Conservation (phyloP, 2,797 vertebrate species). For the Cryptoprocta ferox region DNA sequence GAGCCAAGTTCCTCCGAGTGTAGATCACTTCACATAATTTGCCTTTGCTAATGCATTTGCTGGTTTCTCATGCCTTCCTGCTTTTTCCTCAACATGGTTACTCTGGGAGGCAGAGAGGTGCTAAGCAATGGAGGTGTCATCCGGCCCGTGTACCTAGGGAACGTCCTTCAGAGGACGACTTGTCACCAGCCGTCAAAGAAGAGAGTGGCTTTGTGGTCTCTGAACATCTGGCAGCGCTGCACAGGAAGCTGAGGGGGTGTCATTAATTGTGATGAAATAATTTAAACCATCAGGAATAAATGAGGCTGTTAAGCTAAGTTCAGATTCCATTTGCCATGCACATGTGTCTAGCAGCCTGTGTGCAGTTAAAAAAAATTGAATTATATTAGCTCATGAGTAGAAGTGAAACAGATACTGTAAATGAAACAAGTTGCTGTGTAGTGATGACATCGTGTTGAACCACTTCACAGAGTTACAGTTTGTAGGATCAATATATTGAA, state of each 20-base stretch:
- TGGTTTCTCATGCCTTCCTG: constrained; percentile 84
- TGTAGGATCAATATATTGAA: constrained; percentile 78
- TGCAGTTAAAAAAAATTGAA: constrained; percentile 84
- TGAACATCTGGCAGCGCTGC: constrained; percentile 96
- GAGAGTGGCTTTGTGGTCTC: constrained; percentile 94
- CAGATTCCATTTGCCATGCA: constrained; percentile 92
- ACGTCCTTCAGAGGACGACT: constrained; percentile 96
- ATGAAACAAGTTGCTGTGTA: constrained; percentile 86
- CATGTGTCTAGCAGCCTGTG: constrained; percentile 90
- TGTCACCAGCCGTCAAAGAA: constrained; percentile 94
- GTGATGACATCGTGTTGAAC: constrained; percentile 86
- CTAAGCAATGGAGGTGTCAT: constrained; percentile 91
- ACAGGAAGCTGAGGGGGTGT: constrained; percentile 95
- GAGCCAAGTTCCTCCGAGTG: constrained; percentile 75
- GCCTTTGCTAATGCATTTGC: constrained; percentile 80
- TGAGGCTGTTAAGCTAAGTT: constrained; percentile 98
- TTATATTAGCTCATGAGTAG: constrained; percentile 88
- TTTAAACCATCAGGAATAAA: constrained; percentile 99
- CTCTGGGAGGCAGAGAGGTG: constrained; percentile 86
- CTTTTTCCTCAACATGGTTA: constrained; percentile 85
- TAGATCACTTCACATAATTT: constrained; percentile 79
- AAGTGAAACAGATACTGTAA: constrained; percentile 89
- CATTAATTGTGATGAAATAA: constrained; percentile 99
- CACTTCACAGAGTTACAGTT: constrained; percentile 80
- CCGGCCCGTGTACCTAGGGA: constrained; percentile 88